Evolutionary conservation across 2,113 vertebrate genomes (phyloP).

Genomic region (Rhynchomys soricoides): DNA sequence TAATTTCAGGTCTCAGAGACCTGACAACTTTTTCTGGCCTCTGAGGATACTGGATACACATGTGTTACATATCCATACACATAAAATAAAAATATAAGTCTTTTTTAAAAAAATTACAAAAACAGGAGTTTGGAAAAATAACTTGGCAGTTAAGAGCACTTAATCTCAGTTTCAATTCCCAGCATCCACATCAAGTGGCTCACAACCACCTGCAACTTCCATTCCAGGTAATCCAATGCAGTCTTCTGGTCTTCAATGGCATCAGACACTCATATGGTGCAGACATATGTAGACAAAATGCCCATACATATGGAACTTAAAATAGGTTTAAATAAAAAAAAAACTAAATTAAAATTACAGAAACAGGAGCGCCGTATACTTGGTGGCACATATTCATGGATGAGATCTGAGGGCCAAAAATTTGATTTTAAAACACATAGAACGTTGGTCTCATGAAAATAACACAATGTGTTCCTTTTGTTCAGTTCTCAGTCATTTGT

Average conservation of each 20-base stretch:
- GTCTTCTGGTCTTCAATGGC: not conserved
- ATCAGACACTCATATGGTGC: not conserved
- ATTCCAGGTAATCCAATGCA: not conserved
- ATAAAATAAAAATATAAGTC: not conserved
- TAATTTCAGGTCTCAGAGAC: not conserved
- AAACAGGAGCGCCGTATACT: not conserved
- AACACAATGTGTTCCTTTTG: slow-evolving; percentile 6
- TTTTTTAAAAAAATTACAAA: not conserved
- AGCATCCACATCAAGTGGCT: not conserved
- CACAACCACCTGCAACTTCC: not conserved
- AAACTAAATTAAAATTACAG: slow-evolving; percentile 4
- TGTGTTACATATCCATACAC: not conserved
- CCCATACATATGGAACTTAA: not conserved
- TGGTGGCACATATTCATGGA: slow-evolving; percentile 17
- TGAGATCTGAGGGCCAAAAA: not conserved
- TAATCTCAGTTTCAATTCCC: not conserved
- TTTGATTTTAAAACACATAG: not conserved
- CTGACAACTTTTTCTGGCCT: not conserved
- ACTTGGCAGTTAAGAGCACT: not conserved
- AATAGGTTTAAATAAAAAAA: not conserved
- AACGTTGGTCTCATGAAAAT: slow-evolving; percentile 39
- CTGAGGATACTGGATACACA: not conserved
- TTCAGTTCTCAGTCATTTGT: not conserved
- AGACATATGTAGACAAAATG: not conserved
- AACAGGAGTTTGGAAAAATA: not conserved